phyloP scores from a whole-genome alignment of 2,113 vertebrate genomes.

The Podarcis cretensis region DNA sequence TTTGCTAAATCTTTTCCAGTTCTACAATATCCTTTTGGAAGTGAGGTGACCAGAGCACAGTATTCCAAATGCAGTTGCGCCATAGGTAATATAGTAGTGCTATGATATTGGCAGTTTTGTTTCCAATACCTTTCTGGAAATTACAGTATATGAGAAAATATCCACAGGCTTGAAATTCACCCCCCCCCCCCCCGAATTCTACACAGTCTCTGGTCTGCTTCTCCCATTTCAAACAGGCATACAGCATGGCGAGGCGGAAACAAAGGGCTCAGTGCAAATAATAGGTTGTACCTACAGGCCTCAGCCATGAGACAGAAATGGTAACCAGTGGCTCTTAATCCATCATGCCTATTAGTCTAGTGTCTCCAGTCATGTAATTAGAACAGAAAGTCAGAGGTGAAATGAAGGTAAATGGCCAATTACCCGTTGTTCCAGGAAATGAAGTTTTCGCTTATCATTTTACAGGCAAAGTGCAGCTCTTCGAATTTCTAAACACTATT shows the following conservation, averaged over 20 bases:
- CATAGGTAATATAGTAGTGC: no score
- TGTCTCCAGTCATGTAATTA: not conserved
- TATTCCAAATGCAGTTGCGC: no score
- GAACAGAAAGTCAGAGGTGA: conserved; percentile 9
- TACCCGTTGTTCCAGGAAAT: not conserved
- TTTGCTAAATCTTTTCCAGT: no score
- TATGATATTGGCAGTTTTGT: no score
- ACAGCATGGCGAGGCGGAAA: not conserved
- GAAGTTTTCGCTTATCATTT: not conserved
- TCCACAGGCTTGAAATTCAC: not conserved
- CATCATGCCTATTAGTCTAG: not conserved
- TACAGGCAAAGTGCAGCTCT: not conserved
- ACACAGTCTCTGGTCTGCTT: no score
- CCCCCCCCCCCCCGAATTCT: not conserved
- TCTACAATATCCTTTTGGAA: no score
- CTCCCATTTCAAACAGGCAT: not conserved
- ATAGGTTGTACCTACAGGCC: not conserved
- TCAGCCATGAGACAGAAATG: not conserved
- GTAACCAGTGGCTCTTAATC: not conserved
- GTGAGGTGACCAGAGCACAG: no score
- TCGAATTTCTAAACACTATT: not conserved
- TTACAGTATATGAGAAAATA: not conserved
- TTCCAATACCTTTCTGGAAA: no score
- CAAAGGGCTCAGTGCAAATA: not conserved
- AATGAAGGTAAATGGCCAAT: not conserved